Conservation (phyloP, 2,888 invertebrate species). For the Cylloceria caligata region DNA sequence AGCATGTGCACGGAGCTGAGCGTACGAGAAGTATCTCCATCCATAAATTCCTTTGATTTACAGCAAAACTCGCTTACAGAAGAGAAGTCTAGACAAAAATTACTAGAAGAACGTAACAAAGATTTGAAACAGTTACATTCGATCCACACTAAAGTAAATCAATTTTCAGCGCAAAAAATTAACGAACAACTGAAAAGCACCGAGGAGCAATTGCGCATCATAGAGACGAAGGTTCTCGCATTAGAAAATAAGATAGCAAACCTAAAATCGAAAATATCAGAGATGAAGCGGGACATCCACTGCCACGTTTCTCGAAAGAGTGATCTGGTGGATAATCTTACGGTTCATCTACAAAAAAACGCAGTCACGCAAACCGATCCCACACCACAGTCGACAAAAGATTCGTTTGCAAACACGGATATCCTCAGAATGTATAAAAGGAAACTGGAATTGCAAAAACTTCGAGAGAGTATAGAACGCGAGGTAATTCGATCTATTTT, state of each 20-base stretch:
- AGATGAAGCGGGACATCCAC: slow-evolving; percentile 76
- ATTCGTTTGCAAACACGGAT: slow-evolving; percentile 87
- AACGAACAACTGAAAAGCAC: slow-evolving; percentile 81
- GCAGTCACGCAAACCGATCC: slow-evolving; percentile 78
- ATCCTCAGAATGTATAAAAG: slow-evolving; percentile 86
- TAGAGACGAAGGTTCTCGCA: slow-evolving; percentile 84
- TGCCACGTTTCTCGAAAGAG: slow-evolving; percentile 78
- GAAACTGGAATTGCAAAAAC: slow-evolving; percentile 85
- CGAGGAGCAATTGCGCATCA: slow-evolving; percentile 83
- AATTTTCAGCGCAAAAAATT: slow-evolving; percentile 86
- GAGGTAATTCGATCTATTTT: too few relatives aligned
- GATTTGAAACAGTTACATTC: slow-evolving; percentile 86
- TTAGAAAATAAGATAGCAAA: slow-evolving; percentile 85
- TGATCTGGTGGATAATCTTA: slow-evolving; percentile 78
- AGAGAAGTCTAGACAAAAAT: slow-evolving; percentile 84
- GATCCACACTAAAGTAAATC: slow-evolving; percentile 86
- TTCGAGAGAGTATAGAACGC: slow-evolving; percentile 86
- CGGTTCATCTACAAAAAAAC: slow-evolving; percentile 74
- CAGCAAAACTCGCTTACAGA: slow-evolving; percentile 80
- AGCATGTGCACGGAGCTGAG: not conserved
- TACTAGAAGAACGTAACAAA: slow-evolving; percentile 84
- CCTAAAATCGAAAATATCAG: slow-evolving; percentile 84
- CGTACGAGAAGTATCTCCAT: not conserved
- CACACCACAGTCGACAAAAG: slow-evolving; percentile 77
- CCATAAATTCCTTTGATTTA: slow-evolving; percentile 48